Percentiles rank a stretch among this genome's conserved stretches.
These are phyloP conservation scores for Sminthurides aquaticus DNA, from an alignment of 2,888 invertebrate species.

Conservation along the genomic window DNA sequence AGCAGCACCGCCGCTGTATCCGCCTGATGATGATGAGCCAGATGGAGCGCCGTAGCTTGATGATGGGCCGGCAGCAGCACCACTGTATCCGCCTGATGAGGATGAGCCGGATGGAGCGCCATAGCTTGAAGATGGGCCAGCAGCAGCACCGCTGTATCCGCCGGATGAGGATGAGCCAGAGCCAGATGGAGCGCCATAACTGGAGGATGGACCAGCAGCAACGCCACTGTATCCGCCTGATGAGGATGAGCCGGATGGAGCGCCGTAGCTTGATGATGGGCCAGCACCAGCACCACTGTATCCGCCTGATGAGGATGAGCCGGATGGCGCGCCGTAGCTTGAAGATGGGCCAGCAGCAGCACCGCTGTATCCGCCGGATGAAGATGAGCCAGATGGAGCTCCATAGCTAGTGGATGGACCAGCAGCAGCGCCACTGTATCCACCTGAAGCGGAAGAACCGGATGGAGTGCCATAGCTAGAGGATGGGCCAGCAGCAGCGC, in stretches of 20 bases:
- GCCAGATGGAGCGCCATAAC: slow-evolving; percentile 26
- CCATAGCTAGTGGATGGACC: slow-evolving; percentile 22
- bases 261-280: slow-evolving; percentile 17
- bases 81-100: slow-evolving; percentile 16
- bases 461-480: slow-evolving; percentile 10
- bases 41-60: slow-evolving; percentile 20
- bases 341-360: background rate
- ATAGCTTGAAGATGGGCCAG: slow-evolving; percentile 18
- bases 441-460: background rate
- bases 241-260: too few species aligned
- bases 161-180: slow-evolving; percentile 14
- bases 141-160: slow-evolving; percentile 17
- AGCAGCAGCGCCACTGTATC: slow-evolving; percentile 7
- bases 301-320: slow-evolving; percentile 8
- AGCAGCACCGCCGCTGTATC: slow-evolving; percentile 1
- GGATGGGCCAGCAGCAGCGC: background rate
- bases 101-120: slow-evolving; percentile 17
- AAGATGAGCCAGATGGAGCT: slow-evolving; percentile 45
- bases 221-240: slow-evolving; percentile 14
- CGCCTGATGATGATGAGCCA: slow-evolving; percentile 33
- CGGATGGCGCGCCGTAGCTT: slow-evolving; percentile 14
- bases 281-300: background rate
- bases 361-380: background rate
- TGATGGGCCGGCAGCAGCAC: slow-evolving; percentile 1
- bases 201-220: slow-evolving; percentile 29